Conservation (phyloP, 2,797 vertebrate genomes). For the Leuciscus waleckii region DNA sequence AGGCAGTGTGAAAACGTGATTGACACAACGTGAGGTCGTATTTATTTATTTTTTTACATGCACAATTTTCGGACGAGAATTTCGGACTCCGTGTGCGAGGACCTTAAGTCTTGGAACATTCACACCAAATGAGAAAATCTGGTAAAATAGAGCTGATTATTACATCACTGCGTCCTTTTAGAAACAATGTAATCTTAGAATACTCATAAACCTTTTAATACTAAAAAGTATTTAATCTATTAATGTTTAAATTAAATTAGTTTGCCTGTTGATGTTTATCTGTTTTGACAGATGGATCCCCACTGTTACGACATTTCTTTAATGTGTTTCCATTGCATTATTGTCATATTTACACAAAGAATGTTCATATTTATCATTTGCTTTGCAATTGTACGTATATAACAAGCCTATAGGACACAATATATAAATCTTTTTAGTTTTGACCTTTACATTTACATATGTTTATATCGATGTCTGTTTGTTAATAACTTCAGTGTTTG, state of each 20-base stretch:
- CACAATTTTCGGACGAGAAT: too few species aligned
- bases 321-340: constrained; percentile 23
- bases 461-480: constrained; percentile 29
- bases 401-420: constrained; percentile 37
- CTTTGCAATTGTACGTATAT: constrained; percentile 12
- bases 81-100: too few species aligned
- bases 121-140: not conserved
- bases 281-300: constrained; percentile 12
- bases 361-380: constrained; percentile 21
- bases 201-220: not conserved
- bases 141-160: constrained; percentile 18
- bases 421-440: constrained; percentile 25
- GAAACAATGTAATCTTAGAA: not conserved
- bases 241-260: not conserved
- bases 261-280: constrained; percentile 8
- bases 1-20: too few species aligned
- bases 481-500: constrained; percentile 37
- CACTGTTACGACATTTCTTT: constrained; percentile 19
- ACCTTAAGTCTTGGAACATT: not conserved
- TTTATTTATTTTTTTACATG: too few species aligned
- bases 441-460: constrained; percentile 32
- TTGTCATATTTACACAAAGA: constrained; percentile 52
- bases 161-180: constrained; percentile 5
- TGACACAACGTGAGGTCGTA: too few species aligned
- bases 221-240: constrained; percentile 14